These are phyloP conservation scores for Perdita meconis DNA, from an alignment of 2,888 invertebrate genomes.

Conservation along the genomic window DNA sequence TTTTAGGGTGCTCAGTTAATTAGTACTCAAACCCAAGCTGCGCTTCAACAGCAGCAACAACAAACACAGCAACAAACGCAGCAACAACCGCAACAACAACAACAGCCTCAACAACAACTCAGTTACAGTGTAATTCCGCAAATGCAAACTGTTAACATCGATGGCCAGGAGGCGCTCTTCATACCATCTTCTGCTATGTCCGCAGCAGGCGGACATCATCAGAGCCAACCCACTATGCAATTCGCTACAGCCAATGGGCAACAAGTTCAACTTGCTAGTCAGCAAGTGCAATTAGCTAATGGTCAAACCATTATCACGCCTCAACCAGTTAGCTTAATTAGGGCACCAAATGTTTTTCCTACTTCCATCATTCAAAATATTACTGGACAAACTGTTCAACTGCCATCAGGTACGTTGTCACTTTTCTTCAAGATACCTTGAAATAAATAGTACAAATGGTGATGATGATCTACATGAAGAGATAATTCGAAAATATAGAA, in stretches of 20 bases:
- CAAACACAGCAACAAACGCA: constrained; percentile 78
- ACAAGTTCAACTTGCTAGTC: constrained; percentile 82
- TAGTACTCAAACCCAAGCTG: constrained; percentile 81
- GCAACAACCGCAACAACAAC: constrained; percentile 85
- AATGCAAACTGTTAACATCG: constrained; percentile 96
- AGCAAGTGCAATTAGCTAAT: constrained; percentile 83
- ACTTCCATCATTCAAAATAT: constrained; percentile 91
- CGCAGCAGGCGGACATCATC: constrained; percentile 84
- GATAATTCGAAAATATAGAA: too few species aligned
- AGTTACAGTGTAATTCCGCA: constrained; percentile 88
- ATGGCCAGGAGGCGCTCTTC: constrained; percentile 96
- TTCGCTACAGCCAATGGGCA: constrained; percentile 81
- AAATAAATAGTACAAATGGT: too few species aligned
- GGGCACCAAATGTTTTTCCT: constrained; percentile 89
- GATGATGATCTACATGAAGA: too few species aligned
- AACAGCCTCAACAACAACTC: constrained; percentile 86
- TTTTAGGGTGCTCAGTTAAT: constrained; percentile 81
- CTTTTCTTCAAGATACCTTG: too few species aligned
- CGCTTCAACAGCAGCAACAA: constrained; percentile 79
- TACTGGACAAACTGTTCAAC: constrained; percentile 88
- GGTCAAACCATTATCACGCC: constrained; percentile 85
- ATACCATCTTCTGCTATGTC: constrained; percentile 92
- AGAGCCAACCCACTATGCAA: constrained; percentile 82
- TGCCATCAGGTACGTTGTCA: constrained; percentile 87
- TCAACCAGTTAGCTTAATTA: constrained; percentile 86